A percentile compares a stretch with the other conserved stretches of the same genome.
These are phyloP conservation scores for Neolamprologus caudopunctatus DNA, from an alignment of 2,113 vertebrate genomes.

Conservation along the genomic window DNA sequence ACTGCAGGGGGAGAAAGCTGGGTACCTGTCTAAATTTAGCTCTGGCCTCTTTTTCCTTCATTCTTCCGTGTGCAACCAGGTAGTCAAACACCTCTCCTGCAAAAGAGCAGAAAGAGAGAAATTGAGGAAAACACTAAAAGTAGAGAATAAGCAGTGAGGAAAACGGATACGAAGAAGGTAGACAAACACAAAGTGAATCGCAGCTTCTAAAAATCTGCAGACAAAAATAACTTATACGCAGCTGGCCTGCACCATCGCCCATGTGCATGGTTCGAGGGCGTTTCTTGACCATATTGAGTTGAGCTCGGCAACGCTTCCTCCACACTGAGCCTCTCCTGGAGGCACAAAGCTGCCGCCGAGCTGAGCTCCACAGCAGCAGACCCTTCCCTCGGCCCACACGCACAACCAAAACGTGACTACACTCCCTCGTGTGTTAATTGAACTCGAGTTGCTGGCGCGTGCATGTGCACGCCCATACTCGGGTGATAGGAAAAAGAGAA, in stretches of 20 bases:
- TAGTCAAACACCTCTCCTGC: slow-evolving; percentile 97
- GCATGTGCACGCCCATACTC: background rate
- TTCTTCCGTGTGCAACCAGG: slow-evolving; percentile 97
- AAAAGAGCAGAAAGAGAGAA: slow-evolving; percentile 7
- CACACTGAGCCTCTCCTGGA: slow-evolving; percentile 5
- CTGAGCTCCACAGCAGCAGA: background rate
- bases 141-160: background rate
- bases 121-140: background rate
- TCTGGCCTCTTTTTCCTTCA: slow-evolving; percentile 99
- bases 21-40: slow-evolving; percentile 99
- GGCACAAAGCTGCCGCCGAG: slow-evolving; percentile 23
- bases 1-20: slow-evolving; percentile 36
- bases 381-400: background rate
- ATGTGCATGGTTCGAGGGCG: slow-evolving; percentile 26
- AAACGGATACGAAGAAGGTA: background rate
- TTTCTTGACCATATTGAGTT: background rate
- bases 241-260: background rate
- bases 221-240: slow-evolving; percentile 16
- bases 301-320: background rate
- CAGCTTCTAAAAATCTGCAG: background rate
- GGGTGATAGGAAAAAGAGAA: background rate
- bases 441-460: background rate
- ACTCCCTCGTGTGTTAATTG: background rate
- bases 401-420: slow-evolving; percentile 20
- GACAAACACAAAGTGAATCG: background rate